Base-by-base conservation (phyloP, 2,888 invertebrate genomes). In the Pyralis farinalis region DNA sequence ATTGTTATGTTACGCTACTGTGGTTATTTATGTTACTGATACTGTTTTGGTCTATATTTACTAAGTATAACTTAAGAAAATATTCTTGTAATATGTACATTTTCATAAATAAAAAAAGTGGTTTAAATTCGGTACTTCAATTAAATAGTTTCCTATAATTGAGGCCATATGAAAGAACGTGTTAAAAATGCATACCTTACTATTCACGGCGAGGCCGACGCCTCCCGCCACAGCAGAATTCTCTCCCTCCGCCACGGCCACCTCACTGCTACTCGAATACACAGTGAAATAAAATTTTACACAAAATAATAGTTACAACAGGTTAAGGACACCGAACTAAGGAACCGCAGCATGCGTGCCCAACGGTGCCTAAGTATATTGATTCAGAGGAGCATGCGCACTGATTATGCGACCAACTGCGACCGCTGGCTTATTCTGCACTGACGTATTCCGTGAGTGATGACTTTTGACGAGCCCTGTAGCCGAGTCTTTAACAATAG, bases 161-260 rank as follows among this genome's bases (percentile, higher is more conserved):
- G n/a, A n/a, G n/a, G n/a, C n/a, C n/a, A n/a, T n/a, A n/a, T n/a
- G n/a, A n/a, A n/a, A n/a, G n/a, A n/a, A n/a, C n/a, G n/a, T n/a
- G n/a, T n/a, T 22, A 25, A n/a, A 35, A 4, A n/a, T 27, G 6
- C 47, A 47, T 64, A 84, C 87, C 84, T 88, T 88, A 69, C 83
- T 87, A 72, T 74, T 81, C 87, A 88, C 87, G 87, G 86, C 62
- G 85, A 88, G 87, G 85, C 87, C 79, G 66, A 76, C 81, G 83
- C 86, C 86, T 68, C 77, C 86, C 85, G 84, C 71, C 65, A 71
- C 71, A 51, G 71, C 68, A 38, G 79, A 63, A 55, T 66, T 71
- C 60, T 86, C 87, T 51, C 74, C 70, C 61, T 85, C 86, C 80
- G 77, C 85, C 85, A 83, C 80, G 79, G 81, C 84, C 75, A 72